A percentile compares a stretch with the other conserved stretches of the same genome.
These are phyloP conservation scores for Montipora efflorescens DNA, from an alignment of 64 coral and sea anemone genomes.

Conservation along the genomic window DNA sequence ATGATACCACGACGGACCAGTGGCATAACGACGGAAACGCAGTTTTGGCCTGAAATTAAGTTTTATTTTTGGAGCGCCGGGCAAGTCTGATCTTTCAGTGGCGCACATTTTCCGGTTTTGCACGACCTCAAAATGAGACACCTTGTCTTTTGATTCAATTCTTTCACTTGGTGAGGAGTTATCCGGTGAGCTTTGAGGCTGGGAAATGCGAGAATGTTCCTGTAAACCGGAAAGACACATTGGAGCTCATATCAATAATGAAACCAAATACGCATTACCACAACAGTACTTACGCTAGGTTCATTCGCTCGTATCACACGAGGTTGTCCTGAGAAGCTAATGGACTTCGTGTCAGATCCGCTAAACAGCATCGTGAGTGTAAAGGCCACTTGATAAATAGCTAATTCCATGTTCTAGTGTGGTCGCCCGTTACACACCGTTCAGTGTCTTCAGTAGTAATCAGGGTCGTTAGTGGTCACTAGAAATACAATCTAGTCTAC, in stretches of 20 bases:
- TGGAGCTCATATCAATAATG: too few relatives aligned
- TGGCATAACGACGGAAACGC: too few relatives aligned
- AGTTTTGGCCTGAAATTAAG: too few relatives aligned
- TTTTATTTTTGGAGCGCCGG: too few relatives aligned
- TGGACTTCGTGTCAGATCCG: constrained; percentile 19
- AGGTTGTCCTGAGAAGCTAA: not conserved
- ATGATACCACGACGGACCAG: too few relatives aligned
- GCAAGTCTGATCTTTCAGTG: too few relatives aligned
- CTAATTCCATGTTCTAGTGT: constrained; percentile 8
- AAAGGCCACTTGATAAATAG: constrained; percentile 26
- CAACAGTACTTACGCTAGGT: not conserved
- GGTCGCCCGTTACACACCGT: not conserved
- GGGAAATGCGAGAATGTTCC: not conserved
- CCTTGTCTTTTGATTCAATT: too few relatives aligned
- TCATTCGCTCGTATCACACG: not conserved
- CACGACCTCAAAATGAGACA: too few relatives aligned
- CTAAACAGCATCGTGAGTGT: constrained; percentile 40
- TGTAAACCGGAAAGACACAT: not conserved
- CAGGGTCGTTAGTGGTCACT: not conserved
- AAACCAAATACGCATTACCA: not conserved
- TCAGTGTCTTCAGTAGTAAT: not conserved
- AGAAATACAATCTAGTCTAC: too few relatives aligned
- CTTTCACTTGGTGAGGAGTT: not conserved
- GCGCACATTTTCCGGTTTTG: too few relatives aligned
- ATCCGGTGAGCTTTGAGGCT: not conserved